Conservation (phyloP, 2,113 vertebrate genomes). For the Hippopotamus amphibius region DNA sequence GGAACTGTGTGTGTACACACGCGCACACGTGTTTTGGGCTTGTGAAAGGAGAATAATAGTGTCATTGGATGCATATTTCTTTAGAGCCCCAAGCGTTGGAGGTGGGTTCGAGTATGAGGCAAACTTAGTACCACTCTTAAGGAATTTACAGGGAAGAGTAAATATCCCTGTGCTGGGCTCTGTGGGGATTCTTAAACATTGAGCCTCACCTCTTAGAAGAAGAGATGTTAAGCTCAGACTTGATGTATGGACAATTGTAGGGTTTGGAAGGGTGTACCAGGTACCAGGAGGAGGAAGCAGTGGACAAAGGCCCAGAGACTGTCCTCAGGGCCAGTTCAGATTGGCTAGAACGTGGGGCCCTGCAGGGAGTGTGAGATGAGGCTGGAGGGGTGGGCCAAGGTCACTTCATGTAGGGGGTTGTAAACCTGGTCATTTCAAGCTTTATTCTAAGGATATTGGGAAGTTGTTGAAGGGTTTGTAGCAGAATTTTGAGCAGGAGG, state of each 20-base stretch:
- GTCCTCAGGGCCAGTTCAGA: not conserved
- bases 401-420: not conserved
- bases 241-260: not conserved
- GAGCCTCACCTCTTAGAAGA: not conserved
- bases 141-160: not conserved
- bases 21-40: not conserved
- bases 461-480: not conserved
- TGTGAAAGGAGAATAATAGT: not conserved
- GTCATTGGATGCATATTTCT: not conserved
- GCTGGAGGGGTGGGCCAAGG: accelerated
- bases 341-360: not conserved
- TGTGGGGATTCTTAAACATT: not conserved
- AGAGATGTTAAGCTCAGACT: not conserved
- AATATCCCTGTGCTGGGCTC: not conserved
- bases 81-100: not conserved
- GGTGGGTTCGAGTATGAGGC: not conserved
- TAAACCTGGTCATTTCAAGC: not conserved
- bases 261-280: not conserved
- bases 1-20: not conserved
- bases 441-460: not conserved
- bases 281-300: not conserved
- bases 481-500: not conserved
- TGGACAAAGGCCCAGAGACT: not conserved
- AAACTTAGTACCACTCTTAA: not conserved
- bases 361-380: not conserved